Evolutionary conservation across 1,140 invertebrate genomes (phyloP).

Genomic region (Archegozetes longisetosus): DNA sequence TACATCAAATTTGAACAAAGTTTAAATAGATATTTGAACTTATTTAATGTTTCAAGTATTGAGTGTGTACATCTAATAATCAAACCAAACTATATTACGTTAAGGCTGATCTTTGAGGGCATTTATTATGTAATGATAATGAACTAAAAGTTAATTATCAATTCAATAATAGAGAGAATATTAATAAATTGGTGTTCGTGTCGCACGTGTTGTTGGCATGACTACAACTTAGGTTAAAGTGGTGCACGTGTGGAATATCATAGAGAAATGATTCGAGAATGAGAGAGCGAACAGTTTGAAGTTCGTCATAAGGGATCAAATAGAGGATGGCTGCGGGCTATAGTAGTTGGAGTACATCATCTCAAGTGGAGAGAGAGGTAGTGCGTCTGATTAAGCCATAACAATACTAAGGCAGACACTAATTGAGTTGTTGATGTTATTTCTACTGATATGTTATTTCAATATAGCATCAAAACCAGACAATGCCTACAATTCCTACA

Average conservation of each 20-base stretch:
- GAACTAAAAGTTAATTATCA: neutral
- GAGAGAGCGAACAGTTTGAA: neutral
- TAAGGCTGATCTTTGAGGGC: too few relatives aligned
- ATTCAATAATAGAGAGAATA: neutral
- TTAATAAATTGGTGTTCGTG: neutral
- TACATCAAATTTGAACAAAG: too few relatives aligned
- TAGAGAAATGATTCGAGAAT: neutral
- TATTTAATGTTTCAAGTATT: too few relatives aligned
- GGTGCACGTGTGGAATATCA: neutral
- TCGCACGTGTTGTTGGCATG: neutral
- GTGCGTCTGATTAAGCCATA: neutral
- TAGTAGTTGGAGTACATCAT: neutral
- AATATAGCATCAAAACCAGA: too few relatives aligned
- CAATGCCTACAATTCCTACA: too few relatives aligned
- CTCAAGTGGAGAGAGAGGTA: neutral
- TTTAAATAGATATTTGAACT: too few relatives aligned
- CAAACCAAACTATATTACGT: too few relatives aligned
- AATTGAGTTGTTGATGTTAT: neutral
- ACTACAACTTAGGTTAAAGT: neutral
- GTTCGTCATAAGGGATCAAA: neutral
- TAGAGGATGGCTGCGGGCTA: neutral
- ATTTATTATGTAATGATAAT: too few relatives aligned
- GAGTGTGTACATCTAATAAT: too few relatives aligned
- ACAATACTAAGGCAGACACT: neutral
- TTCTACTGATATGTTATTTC: too few relatives aligned